phyloP scores from a whole-genome alignment of 2,113 vertebrate species.

The Mus spicilegus region DNA sequence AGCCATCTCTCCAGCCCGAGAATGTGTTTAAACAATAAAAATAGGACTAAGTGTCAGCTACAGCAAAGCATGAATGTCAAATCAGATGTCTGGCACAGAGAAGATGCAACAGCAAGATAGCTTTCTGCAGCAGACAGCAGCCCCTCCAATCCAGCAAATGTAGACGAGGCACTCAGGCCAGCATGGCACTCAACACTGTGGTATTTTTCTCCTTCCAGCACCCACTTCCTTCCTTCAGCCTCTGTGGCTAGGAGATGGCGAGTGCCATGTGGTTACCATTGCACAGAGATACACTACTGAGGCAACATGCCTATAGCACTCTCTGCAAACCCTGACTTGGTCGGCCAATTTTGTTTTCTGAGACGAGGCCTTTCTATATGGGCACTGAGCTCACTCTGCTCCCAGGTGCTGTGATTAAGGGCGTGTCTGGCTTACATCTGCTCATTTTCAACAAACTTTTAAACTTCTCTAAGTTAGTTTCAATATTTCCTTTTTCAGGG shows the following conservation, averaged over 20 bases:
- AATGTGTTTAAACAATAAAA: slow-evolving; percentile 27
- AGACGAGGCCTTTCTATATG: neutral
- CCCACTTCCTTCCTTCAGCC: neutral
- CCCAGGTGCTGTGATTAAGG: neutral
- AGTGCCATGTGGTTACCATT: neutral
- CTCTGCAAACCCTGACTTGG: neutral
- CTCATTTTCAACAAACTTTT: slow-evolving; percentile 18
- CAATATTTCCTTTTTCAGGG: slow-evolving; percentile 15
- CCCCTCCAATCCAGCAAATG: neutral
- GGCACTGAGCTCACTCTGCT: neutral
- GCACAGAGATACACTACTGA: neutral
- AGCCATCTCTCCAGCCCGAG: neutral
- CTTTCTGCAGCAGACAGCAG: neutral
- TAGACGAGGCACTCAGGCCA: neutral
- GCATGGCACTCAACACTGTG: neutral
- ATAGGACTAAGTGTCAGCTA: neutral
- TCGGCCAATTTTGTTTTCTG: no score
- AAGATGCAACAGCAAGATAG: neutral
- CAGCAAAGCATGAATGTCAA: neutral
- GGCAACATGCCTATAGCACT: neutral
- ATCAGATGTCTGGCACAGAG: neutral
- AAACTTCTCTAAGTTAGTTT: slow-evolving; percentile 19
- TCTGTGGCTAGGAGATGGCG: neutral
- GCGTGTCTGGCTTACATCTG: neutral
- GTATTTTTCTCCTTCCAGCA: neutral